Evolutionary conservation across 2,797 vertebrate genomes (phyloP).

Genomic region (Arctocebus calabarensis): DNA sequence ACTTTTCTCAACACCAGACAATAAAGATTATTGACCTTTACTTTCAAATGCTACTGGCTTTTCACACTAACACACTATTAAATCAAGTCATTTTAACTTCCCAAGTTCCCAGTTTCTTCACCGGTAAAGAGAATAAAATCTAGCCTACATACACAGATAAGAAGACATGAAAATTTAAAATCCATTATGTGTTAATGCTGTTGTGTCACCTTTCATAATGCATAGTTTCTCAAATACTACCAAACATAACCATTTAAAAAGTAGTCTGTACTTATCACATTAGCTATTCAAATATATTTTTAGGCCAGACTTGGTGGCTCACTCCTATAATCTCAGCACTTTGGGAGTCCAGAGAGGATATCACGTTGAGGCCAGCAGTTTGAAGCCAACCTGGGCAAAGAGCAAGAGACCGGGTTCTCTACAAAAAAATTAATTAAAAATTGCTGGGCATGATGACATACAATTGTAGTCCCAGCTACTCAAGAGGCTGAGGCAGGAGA

Average conservation of each 20-base stretch:
- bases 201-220: not conserved
- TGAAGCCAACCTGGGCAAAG: not conserved
- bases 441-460: not conserved
- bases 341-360: not conserved
- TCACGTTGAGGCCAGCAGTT: not conserved
- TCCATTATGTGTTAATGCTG: not conserved
- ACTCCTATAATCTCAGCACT: not conserved
- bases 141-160: not conserved
- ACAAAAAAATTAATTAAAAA: not conserved
- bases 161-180: conserved; percentile 3
- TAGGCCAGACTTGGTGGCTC: not conserved
- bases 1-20: not conserved
- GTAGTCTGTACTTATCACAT: not conserved
- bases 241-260: conserved; percentile 37
- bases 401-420: not conserved
- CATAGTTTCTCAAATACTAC: not conserved
- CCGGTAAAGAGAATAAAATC: not conserved
- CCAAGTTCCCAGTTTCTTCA: not conserved
- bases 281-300: not conserved
- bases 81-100: conserved; percentile 33
- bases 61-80: not conserved
- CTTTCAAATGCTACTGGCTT: conserved; percentile 15
- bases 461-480: not conserved
- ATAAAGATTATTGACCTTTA: not conserved
- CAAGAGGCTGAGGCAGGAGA: not conserved